These are phyloP conservation scores for Ectropis grisescens DNA, from an alignment of 1,140 invertebrate species.

Conservation along the genomic window DNA sequence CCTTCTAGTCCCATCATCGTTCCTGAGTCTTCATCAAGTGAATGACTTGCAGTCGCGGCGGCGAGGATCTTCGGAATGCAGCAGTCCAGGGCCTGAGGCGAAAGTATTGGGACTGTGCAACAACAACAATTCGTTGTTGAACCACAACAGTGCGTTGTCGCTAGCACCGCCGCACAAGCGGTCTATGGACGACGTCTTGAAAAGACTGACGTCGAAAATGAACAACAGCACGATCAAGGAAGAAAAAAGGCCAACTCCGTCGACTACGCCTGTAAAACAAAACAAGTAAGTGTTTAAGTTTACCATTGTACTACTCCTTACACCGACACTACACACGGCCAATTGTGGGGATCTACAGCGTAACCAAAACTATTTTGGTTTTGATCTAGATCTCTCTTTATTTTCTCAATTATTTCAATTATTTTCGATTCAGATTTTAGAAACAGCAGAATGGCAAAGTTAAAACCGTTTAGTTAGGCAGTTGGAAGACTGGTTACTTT, in stretches of 20 bases:
- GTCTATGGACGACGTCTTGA: constrained; percentile 91
- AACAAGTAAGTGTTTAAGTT: constrained; percentile 70
- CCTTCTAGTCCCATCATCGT: constrained; percentile 63
- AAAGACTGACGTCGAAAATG: constrained; percentile 85
- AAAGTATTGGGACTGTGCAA: constrained; percentile 67
- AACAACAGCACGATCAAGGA: constrained; percentile 77
- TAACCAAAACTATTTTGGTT: too few relatives aligned
- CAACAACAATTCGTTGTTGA: constrained; percentile 67
- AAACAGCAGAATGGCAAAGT: too few relatives aligned
- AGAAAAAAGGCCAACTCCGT: constrained; percentile 76
- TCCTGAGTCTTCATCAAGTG: constrained; percentile 69
- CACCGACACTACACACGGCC: too few relatives aligned
- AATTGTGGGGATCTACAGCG: too few relatives aligned
- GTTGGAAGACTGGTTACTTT: too few relatives aligned
- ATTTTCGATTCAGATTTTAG: too few relatives aligned
- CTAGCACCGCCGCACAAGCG: constrained; percentile 69
- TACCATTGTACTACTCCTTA: too few relatives aligned
- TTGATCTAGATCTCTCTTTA: too few relatives aligned
- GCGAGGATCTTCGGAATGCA: constrained; percentile 78
- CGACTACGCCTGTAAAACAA: constrained; percentile 73
- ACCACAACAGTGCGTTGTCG: constrained; percentile 62
- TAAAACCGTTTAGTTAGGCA: too few relatives aligned
- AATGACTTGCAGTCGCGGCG: constrained; percentile 57
- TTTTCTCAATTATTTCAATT: too few relatives aligned
- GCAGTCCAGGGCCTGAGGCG: constrained; percentile 74